These are phyloP conservation scores for Eulacestoma nigropectus DNA, from an alignment of 2,113 vertebrate genomes.

Conservation along the genomic window DNA sequence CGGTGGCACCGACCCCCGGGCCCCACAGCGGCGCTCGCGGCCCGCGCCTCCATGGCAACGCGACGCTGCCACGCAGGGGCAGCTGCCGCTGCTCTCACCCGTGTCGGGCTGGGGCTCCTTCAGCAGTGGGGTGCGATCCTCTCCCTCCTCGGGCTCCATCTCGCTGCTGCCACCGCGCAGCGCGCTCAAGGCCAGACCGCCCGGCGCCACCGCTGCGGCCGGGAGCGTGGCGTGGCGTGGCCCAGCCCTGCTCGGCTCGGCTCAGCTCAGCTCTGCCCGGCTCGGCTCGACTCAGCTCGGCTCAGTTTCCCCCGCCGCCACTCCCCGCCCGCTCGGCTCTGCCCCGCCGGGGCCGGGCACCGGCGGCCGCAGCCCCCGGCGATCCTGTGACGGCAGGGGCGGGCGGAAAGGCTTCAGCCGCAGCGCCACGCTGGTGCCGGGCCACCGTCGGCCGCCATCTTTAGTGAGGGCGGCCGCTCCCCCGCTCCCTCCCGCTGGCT, in stretches of 20 bases:
- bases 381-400: background rate
- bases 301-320: background rate
- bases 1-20: background rate
- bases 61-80: background rate
- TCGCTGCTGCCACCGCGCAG: background rate
- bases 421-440: accelerated
- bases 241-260: accelerated
- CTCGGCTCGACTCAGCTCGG: accelerated
- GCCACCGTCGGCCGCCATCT: background rate
- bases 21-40: background rate
- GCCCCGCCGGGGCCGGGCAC: background rate
- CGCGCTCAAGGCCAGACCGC: background rate
- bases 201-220: background rate
- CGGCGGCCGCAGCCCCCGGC: background rate
- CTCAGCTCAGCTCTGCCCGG: accelerated
- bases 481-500: accelerated
- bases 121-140: conserved; percentile 49
- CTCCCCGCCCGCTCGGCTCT: background rate
- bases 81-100: conserved; percentile 1
- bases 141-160: conserved; percentile 23
- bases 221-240: too few relatives aligned
- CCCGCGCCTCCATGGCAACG: background rate
- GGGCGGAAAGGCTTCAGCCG: background rate
- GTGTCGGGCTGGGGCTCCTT: background rate
- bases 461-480: background rate